Conservation (phyloP, 2,797 vertebrate genomes). For the Brachymystax lenok region DNA sequence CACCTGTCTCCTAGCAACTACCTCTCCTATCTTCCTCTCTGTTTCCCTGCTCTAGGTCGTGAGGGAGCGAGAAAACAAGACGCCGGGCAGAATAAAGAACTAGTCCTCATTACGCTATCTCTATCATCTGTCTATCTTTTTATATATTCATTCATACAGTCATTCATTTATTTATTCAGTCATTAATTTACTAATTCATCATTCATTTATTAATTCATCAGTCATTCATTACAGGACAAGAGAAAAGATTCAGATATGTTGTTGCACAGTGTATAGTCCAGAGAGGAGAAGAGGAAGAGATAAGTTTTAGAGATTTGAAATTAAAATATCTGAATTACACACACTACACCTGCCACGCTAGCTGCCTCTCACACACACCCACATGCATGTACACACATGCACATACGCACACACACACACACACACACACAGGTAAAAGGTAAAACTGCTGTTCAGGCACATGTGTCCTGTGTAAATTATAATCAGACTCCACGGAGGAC, state of each 20-base stretch:
- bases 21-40: conserved; percentile 63
- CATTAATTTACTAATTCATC: conserved; percentile 15
- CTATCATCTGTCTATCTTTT: conserved; percentile 57
- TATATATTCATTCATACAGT: conserved; percentile 54
- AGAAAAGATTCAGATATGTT: conserved; percentile 47
- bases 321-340: too few relatives aligned
- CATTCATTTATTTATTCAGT: too few relatives aligned
- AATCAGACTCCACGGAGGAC: conserved; percentile 77
- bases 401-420: conserved; percentile 27
- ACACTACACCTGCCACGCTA: background rate
- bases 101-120: conserved; percentile 67
- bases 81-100: conserved; percentile 68
- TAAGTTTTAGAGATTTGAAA: background rate
- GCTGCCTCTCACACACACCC: conserved; percentile 9
- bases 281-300: background rate
- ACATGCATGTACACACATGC: conserved; percentile 4
- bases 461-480: conserved; percentile 83
- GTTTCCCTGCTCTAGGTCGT: conserved; percentile 56
- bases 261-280: conserved; percentile 48
- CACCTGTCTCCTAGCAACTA: conserved; percentile 86
- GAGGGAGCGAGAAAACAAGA: conserved; percentile 71
- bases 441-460: conserved; percentile 76
- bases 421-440: conserved; percentile 19
- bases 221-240: background rate
- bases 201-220: too few relatives aligned